Conservation (phyloP, 1,140 invertebrate genomes). For the Stratiolaelaps scimitus region DNA sequence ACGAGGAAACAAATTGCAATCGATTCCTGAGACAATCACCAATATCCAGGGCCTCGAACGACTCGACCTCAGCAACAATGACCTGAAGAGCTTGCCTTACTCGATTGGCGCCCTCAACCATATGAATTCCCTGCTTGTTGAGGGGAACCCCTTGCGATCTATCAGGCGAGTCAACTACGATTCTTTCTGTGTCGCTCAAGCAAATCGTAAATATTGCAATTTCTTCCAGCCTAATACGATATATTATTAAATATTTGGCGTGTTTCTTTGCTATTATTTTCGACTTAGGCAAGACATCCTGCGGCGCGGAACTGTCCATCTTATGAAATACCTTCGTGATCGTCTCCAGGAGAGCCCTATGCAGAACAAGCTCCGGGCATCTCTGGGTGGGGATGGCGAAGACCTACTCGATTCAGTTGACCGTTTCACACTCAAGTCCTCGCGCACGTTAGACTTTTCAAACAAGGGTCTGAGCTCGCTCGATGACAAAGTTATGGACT, state of each 20-base stretch:
- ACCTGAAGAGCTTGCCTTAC: constrained; percentile 55
- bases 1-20: constrained; percentile 56
- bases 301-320: constrained; percentile 3
- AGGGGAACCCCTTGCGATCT: constrained; percentile 68
- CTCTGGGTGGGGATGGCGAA: constrained; percentile 17
- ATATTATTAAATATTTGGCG: no score
- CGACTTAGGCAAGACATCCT: constrained; percentile 24
- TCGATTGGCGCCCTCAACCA: constrained; percentile 60
- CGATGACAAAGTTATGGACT: neutral
- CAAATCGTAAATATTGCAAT: no score
- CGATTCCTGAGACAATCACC: constrained; percentile 62
- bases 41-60: constrained; percentile 58
- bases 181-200: neutral
- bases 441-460: constrained; percentile 6
- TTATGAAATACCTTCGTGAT: constrained; percentile 19
- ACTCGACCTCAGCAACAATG: constrained; percentile 69
- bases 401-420: constrained; percentile 15
- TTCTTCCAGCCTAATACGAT: no score
- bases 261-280: no score
- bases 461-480: constrained; percentile 5
- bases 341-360: constrained; percentile 18
- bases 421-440: constrained; percentile 22
- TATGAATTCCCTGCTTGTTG: constrained; percentile 63
- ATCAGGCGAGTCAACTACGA: constrained; percentile 55
- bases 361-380: constrained; percentile 15